Conservation (phyloP, 2,888 invertebrate genomes). For the Megamerina dolium region DNA sequence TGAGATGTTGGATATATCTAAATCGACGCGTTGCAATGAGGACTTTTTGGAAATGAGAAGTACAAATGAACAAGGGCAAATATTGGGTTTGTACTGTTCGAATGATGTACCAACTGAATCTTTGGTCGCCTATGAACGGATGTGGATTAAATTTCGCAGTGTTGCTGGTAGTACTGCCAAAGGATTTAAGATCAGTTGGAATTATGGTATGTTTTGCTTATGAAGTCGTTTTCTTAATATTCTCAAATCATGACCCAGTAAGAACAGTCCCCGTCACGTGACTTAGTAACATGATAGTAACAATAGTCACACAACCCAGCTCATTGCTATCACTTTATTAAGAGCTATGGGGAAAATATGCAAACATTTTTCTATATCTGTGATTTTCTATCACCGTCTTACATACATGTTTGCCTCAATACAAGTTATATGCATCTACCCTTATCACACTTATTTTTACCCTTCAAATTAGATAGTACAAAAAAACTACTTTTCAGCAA, state of each 20-base stretch:
- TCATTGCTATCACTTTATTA: too few species aligned
- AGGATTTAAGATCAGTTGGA: constrained; percentile 74
- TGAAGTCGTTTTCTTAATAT: too few species aligned
- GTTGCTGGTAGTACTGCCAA: constrained; percentile 52
- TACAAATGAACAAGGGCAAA: constrained; percentile 55
- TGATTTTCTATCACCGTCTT: too few species aligned
- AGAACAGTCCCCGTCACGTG: too few species aligned
- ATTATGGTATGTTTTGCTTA: constrained; percentile 53
- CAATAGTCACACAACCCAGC: too few species aligned
- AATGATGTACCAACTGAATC: constrained; percentile 54
- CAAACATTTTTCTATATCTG: too few species aligned
- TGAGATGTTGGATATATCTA: constrained; percentile 61
- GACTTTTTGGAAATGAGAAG: constrained; percentile 84
- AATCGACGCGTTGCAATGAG: constrained; percentile 67
- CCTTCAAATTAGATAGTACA: not conserved
- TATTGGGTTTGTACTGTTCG: constrained; percentile 73
- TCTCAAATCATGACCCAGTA: too few species aligned
- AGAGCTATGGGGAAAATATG: too few species aligned
- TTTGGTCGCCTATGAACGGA: constrained; percentile 52
- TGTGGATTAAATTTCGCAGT: constrained; percentile 78
- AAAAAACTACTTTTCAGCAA: not conserved
- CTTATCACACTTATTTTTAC: not conserved
- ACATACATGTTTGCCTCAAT: too few species aligned
- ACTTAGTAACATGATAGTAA: too few species aligned
- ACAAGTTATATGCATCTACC: too few species aligned